phyloP scores from a whole-genome alignment of 2,113 vertebrate species.

The Raja brachyura region DNA sequence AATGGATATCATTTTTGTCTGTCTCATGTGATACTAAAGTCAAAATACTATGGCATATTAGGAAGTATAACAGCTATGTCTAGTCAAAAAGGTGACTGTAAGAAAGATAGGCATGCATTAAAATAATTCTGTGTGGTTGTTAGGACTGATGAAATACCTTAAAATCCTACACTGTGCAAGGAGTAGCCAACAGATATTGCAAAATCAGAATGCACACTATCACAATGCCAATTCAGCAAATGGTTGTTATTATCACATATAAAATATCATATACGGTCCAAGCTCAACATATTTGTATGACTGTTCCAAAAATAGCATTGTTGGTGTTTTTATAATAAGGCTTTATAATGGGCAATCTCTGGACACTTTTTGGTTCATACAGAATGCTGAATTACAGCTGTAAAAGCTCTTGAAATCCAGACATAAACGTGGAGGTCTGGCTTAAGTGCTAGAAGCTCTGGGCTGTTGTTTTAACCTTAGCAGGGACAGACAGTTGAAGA shows the following conservation, averaged over 20 bases:
- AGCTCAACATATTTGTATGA: not conserved
- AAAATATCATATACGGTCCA: not conserved
- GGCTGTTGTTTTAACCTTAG: not conserved
- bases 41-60: not conserved
- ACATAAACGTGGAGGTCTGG: conserved; percentile 1
- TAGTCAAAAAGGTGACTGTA: not conserved
- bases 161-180: not conserved
- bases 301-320: not conserved
- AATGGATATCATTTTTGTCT: not conserved
- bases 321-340: not conserved
- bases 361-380: not conserved
- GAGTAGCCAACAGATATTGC: not conserved
- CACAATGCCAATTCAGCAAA: not conserved
- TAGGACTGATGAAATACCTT: not conserved
- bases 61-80: not conserved
- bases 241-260: not conserved
- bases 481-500: not conserved
- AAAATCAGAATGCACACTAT: not conserved
- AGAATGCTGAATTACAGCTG: conserved; percentile 7
- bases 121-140: not conserved
- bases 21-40: not conserved
- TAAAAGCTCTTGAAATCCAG: not conserved
- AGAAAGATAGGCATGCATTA: not conserved
- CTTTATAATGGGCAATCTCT: not conserved
- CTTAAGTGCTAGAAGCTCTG: not conserved